Evolutionary conservation across 2,113 vertebrate species (phyloP).

Genomic region (Semnopithecus entellus): DNA sequence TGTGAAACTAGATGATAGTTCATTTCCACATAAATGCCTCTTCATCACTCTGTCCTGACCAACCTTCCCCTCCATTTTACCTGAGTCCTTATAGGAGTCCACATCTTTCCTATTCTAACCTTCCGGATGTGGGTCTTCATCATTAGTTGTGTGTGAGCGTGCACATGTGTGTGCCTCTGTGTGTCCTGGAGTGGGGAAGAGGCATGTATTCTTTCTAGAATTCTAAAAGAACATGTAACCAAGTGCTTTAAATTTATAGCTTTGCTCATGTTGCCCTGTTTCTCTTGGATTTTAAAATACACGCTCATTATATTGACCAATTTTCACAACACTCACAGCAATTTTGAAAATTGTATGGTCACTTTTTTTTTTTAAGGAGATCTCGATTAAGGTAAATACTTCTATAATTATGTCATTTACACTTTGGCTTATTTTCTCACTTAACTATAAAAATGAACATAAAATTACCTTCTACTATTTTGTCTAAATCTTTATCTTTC

Average conservation of each 20-base stretch:
- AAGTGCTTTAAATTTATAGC: not conserved
- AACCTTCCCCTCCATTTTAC: not conserved
- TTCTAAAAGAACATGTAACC: not conserved
- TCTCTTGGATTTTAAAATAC: slow-evolving; percentile 39
- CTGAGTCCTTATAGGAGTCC: not conserved
- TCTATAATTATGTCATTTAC: slow-evolving; percentile 63
- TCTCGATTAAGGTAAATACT: slow-evolving; percentile 64
- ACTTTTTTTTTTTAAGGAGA: not conserved
- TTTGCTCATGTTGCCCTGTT: slow-evolving; percentile 14
- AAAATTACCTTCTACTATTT: slow-evolving; percentile 61
- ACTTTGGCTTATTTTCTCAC: slow-evolving; percentile 61
- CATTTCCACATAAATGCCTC: not conserved
- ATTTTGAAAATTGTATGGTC: slow-evolving; percentile 47
- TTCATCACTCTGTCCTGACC: not conserved
- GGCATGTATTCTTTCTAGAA: not conserved
- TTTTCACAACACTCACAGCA: slow-evolving; percentile 60
- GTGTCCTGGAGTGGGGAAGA: not conserved
- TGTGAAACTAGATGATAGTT: slow-evolving; percentile 12
- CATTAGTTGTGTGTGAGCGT: not conserved
- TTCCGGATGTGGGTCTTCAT: not conserved
- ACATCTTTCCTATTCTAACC: not conserved
- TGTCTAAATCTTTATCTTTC: slow-evolving; percentile 61
- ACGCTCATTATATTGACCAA: not conserved
- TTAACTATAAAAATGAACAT: slow-evolving; percentile 45
- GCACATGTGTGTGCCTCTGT: not conserved